Evolutionary conservation across 1,140 invertebrate genomes (phyloP), one percentile per base, ranked within the genome.

Genomic region (Drosophila ananassae): DNA sequence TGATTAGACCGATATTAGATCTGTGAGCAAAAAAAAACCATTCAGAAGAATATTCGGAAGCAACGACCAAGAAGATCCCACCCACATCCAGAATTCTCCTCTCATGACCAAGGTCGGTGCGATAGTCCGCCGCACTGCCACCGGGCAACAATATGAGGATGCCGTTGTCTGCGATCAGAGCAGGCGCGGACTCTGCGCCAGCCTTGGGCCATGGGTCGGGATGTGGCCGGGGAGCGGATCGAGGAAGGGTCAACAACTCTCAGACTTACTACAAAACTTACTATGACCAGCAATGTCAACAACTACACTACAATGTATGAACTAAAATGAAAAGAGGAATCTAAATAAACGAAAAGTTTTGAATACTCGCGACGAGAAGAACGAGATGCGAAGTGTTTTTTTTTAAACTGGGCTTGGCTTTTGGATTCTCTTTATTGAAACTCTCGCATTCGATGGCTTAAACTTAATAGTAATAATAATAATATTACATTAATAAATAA

Each of bases 311-410:
- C 60, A 63, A 69, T 81, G 67, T 73, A 85, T 81, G 17, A 80
- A 72, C 73, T 48, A 71, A 79, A 56, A 32, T 30, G 61, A 73
- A 66, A 60, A 67, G 54, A 75, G 71, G 54, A 75, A 75, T 53
- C 73, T 76, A 75, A 85, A 89, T 87, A 87, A 87, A 87, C 62
- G 82, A 64, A 74, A 76, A 89, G 83, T 87, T 87, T 89, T 89
- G 79, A 87, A 68, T 79, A 87, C 82, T 87, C 83, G 74, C 82
- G 62, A 87, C 74, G 82, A 87, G 71, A 87, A 78, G 66, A 77
- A 51, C 37, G 37, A 62, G 7, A 37, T 30, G 9, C n/a, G 34
- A 47, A 28, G 17, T 37, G 12, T 3, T 39, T 63, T 68, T 50
- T 28, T 32, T 8, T 32, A 8, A 37, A 37, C 25, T 58, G 41